Evolutionary conservation across 1,140 invertebrate species (phyloP).

Genomic region (Polyergus mexicanus): DNA sequence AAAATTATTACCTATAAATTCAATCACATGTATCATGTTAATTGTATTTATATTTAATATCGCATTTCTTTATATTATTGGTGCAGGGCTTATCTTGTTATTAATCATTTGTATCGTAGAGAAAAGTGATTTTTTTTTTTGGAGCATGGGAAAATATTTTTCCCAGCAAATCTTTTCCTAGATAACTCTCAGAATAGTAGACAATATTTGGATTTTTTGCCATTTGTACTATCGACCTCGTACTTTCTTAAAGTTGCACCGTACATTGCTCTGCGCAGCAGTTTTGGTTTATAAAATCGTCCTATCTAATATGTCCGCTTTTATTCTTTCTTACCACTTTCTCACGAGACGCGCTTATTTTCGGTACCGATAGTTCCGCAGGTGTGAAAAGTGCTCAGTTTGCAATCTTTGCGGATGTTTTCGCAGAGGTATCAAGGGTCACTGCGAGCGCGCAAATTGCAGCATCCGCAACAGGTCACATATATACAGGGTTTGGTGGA

Average conservation of each 20-base stretch:
- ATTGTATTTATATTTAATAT: neutral
- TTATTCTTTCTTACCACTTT: neutral
- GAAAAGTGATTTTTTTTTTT: slow-evolving; percentile 36
- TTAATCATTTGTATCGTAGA: neutral
- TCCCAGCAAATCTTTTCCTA: slow-evolving; percentile 32
- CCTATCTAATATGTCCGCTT: neutral
- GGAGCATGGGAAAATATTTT: slow-evolving; percentile 3
- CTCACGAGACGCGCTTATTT: slow-evolving; percentile 24
- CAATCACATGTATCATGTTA: neutral
- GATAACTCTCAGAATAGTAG: slow-evolving; percentile 30
- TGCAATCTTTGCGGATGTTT: neutral
- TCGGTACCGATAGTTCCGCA: neutral
- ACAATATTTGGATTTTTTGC: slow-evolving; percentile 52
- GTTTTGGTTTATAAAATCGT: slow-evolving; percentile 60
- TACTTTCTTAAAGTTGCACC: slow-evolving; percentile 49
- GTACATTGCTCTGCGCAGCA: slow-evolving; percentile 36
- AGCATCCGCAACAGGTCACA: slow-evolving; percentile 20
- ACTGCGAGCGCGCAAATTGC: slow-evolving; percentile 34
- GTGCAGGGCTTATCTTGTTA: neutral
- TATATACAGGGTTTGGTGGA: slow-evolving; percentile 14
- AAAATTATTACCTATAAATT: neutral
- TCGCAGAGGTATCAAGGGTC: slow-evolving; percentile 12
- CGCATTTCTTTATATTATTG: neutral
- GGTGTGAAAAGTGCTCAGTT: neutral
- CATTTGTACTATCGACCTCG: slow-evolving; percentile 9